Percentiles rank a stretch among this genome's conserved stretches.
These are phyloP conservation scores for Tyto alba DNA, from an alignment of 2,113 vertebrate genomes.

Conservation along the genomic window DNA sequence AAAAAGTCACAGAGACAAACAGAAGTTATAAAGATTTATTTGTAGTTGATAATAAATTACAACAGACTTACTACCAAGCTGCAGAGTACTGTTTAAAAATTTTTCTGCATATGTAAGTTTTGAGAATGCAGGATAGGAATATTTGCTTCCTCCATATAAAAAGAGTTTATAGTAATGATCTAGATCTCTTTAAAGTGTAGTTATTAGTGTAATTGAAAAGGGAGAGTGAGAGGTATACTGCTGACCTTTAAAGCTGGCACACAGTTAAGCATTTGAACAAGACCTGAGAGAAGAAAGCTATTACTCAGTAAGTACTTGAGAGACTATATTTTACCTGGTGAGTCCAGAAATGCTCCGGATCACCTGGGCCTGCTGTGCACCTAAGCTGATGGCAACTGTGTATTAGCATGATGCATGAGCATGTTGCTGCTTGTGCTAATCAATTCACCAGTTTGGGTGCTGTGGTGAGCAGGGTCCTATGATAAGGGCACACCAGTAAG, in stretches of 20 bases:
- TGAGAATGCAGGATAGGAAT: background rate
- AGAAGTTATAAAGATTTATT: background rate
- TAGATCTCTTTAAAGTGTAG: background rate
- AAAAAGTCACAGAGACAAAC: background rate
- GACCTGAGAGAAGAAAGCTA: background rate
- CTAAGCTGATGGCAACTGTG: fast-evolving
- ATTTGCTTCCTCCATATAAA: background rate
- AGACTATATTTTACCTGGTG: background rate
- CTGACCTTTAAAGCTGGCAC: background rate
- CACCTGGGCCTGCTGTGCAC: background rate
- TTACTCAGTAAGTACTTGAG: background rate
- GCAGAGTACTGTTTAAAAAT: background rate
- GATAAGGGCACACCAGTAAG: background rate
- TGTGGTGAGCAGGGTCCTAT: background rate
- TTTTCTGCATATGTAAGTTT: background rate
- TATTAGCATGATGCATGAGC: fast-evolving
- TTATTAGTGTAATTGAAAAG: background rate
- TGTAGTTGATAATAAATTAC: background rate
- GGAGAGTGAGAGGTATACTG: background rate
- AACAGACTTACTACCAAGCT: background rate
- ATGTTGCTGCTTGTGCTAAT: fast-evolving
- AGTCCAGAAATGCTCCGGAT: background rate
- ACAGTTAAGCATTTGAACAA: background rate
- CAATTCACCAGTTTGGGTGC: fast-evolving
- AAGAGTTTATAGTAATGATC: background rate